phyloP scores from a whole-genome alignment of 2,888 invertebrate species.

The Acrocyrtus sp. region DNA sequence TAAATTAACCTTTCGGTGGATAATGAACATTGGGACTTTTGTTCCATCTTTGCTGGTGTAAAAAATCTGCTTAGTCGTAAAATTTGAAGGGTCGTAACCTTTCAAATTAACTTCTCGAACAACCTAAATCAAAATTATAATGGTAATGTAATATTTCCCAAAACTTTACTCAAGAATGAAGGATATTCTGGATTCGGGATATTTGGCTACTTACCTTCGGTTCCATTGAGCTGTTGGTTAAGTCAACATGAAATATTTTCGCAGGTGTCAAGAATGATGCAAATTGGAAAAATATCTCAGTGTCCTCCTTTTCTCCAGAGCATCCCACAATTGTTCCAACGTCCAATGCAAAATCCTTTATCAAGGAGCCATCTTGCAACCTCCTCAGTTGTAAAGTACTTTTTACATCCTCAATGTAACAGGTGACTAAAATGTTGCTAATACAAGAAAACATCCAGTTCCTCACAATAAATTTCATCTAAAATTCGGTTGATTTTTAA shows the following conservation, averaged over 20 bases:
- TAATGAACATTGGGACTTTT: constrained; percentile 95
- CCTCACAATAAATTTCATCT: no score
- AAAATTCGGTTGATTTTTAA: no score
- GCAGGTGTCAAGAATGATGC: constrained; percentile 93
- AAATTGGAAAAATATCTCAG: constrained; percentile 93
- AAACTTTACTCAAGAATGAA: no score
- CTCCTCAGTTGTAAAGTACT: constrained; percentile 85
- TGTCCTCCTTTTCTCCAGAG: constrained; percentile 84
- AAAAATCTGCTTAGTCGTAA: constrained; percentile 89
- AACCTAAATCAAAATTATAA: no score
- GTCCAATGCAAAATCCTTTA: constrained; percentile 81
- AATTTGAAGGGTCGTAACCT: constrained; percentile 81
- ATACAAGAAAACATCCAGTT: no score
- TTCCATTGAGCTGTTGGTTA: constrained; percentile 68
- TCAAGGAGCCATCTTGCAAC: constrained; percentile 76
- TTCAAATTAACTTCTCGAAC: constrained; percentile 87
- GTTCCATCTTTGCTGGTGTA: constrained; percentile 93
- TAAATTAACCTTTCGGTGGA: constrained; percentile 84
- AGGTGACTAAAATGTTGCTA: constrained; percentile 83
- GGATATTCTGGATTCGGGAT: not conserved
- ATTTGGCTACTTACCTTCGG: constrained; percentile 70
- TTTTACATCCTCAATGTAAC: constrained; percentile 96
- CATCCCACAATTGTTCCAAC: constrained; percentile 88
- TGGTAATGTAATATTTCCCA: no score
- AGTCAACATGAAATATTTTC: constrained; percentile 86